These are phyloP conservation scores for Tympanuchus pallidicinctus DNA, from an alignment of 2,113 vertebrate genomes.

Conservation along the genomic window DNA sequence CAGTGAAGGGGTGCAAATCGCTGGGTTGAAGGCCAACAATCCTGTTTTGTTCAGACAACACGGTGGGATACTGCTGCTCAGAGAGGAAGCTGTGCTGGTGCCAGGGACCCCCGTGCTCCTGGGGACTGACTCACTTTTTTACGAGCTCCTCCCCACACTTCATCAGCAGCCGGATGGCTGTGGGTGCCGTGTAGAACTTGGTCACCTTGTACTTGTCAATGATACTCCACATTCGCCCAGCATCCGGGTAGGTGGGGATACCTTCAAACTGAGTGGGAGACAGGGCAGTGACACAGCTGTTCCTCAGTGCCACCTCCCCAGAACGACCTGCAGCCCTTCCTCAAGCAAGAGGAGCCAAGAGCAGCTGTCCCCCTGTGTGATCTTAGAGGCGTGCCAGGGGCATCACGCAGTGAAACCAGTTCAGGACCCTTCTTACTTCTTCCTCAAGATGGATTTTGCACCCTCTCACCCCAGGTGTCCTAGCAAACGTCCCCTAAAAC, in stretches of 20 bases:
- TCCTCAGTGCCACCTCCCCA: neutral
- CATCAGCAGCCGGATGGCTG: slow-evolving; percentile 95
- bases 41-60: neutral
- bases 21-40: neutral
- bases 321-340: neutral
- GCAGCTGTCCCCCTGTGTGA: neutral
- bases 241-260: slow-evolving; percentile 92
- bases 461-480: neutral
- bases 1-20: neutral
- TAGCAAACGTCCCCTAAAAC: neutral
- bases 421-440: neutral
- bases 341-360: neutral
- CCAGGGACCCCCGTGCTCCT: accelerated
- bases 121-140: slow-evolving; percentile 81
- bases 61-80: neutral
- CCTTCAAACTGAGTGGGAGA: slow-evolving; percentile 90
- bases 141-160: slow-evolving; percentile 94
- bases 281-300: slow-evolving; percentile 11
- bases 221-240: slow-evolving; percentile 91
- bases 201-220: slow-evolving; percentile 95
- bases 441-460: neutral
- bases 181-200: slow-evolving; percentile 98
- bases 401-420: neutral
- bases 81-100: neutral
- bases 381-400: neutral